Conservation (phyloP, 2,113 vertebrate species). For the Corythornis vintsioides region DNA sequence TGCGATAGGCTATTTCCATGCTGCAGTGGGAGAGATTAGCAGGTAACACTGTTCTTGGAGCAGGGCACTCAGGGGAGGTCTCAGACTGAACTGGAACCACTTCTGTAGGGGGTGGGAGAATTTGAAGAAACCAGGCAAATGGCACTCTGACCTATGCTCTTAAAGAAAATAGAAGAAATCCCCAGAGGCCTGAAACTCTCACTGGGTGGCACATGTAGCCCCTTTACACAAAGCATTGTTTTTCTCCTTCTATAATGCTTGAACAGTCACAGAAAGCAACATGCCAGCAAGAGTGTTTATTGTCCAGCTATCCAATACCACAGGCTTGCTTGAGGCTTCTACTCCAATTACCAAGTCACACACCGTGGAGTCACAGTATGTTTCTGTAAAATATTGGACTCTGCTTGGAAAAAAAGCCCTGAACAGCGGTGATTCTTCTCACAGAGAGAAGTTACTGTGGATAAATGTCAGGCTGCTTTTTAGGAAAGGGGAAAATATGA, state of each 20-base stretch:
- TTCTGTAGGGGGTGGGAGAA: not conserved
- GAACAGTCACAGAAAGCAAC: not conserved
- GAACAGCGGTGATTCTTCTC: not conserved
- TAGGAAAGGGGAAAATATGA: not conserved
- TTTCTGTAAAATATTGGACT: not conserved
- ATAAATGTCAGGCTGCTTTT: not conserved
- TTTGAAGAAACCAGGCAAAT: conserved; percentile 3
- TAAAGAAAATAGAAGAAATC: not conserved
- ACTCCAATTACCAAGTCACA: rapidly evolving
- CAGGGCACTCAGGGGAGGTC: not conserved
- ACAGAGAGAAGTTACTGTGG: not conserved
- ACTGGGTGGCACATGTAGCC: not conserved
- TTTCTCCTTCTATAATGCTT: not conserved
- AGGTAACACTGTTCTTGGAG: not conserved
- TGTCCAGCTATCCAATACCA: not conserved
- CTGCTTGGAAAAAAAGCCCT: not conserved
- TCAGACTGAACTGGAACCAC: not conserved
- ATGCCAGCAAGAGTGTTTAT: not conserved
- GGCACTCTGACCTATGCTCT: conserved; percentile 31
- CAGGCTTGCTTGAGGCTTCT: not conserved
- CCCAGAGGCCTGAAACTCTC: not conserved
- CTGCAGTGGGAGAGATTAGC: not conserved
- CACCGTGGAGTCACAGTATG: not conserved
- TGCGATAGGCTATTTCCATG: not conserved
- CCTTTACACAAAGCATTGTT: not conserved